Evolutionary conservation across 2,797 vertebrate genomes (phyloP), one percentile per base, ranked within the genome.

Genomic region (Coilia nasus): DNA sequence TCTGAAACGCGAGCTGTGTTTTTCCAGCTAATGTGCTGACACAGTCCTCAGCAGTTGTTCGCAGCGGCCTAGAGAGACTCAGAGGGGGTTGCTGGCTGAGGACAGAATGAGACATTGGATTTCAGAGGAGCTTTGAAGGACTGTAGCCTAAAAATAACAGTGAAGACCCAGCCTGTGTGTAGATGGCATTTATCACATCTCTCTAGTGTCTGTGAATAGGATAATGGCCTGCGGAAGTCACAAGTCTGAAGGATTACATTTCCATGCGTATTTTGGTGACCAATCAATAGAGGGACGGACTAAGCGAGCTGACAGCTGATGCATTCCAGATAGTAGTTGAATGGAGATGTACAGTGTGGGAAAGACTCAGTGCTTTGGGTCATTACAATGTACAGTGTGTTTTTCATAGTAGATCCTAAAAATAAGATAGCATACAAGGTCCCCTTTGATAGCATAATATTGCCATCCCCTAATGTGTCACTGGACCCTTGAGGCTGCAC

Each of bases 121-220:
- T 75, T 75, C 67, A 75, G 67, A 75, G 28, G 67, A 75, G 67
- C 67, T 75, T 75, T 75, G 67, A 75, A 75, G 67, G 67, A 75
- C 67, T 75, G 31, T 14, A 7, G 67, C 67, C 31, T 11, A 75
- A 31, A 41, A 75, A 75, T 41, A 75, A 31, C 31, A 25, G 14
- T 28, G 14, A 75, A 6, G 28, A 75, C 19, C 67, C 4, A 6
- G 17, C 31, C 67, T 41, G 31, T 19, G 67, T 41, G 15, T 41
- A 15, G 11, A 75, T 75, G 14, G 31, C 67, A 75, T 67, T 67
- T 11, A 75, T 75, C 67, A 41, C 31, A 75, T 31, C 28, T 41
- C 31, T 14, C 31, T 41, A 7, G 17, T 47, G 67, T 0, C 67
- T 71, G 64, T 71, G 64, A 75, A 75, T 17, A 75, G 31, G 14